phyloP scores from a whole-genome alignment of 2,797 vertebrate genomes.

The Pyrocephalus nanus region DNA sequence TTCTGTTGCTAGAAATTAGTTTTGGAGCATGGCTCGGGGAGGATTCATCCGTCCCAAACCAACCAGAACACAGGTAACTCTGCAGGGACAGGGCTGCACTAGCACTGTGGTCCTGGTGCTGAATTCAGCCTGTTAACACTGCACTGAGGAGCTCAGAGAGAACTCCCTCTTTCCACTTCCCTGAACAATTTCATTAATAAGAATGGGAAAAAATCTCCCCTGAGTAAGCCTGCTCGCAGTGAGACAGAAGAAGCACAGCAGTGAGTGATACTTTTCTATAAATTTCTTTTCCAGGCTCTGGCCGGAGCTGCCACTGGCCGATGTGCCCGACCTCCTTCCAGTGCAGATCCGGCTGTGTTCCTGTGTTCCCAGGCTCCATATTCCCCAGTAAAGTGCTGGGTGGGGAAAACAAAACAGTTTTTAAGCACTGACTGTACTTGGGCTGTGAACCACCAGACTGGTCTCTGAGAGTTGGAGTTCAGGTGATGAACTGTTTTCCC shows the following conservation, averaged over 20 bases:
- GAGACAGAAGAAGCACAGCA: not conserved
- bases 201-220: not conserved
- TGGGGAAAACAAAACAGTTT: too few species aligned
- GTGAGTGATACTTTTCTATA: fast-evolving
- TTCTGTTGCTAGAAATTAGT: not conserved
- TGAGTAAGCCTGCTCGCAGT: fast-evolving
- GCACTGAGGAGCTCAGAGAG: not conserved
- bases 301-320: fast-evolving
- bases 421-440: too few species aligned
- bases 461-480: too few species aligned
- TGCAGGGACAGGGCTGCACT: not conserved
- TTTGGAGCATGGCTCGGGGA: not conserved
- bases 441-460: too few species aligned
- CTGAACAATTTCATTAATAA: not conserved
- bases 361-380: fast-evolving
- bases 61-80: not conserved
- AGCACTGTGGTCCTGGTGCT: fast-evolving
- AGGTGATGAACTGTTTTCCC: too few species aligned
- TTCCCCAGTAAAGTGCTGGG: not conserved
- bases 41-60: not conserved
- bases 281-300: not conserved
- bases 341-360: not conserved
- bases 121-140: fast-evolving
- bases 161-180: not conserved
- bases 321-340: not conserved